phyloP scores from a whole-genome alignment of 2,797 vertebrate species.

The Epinephelus awoara region DNA sequence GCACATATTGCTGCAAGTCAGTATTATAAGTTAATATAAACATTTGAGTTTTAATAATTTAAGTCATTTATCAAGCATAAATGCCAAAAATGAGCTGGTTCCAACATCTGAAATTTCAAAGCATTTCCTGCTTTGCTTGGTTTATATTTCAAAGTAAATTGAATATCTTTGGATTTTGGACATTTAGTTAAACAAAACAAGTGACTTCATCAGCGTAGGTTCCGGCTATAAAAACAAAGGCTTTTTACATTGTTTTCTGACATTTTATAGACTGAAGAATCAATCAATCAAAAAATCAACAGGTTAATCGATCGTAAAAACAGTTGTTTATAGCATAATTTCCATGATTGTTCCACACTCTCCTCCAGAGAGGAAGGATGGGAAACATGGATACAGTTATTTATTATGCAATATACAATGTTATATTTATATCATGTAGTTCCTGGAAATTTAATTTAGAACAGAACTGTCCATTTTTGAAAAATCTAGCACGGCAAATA shows the following conservation, averaged over 20 bases:
- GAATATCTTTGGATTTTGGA: not conserved
- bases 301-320: not conserved
- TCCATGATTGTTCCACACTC: not conserved
- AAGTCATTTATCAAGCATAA: not conserved
- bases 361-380: not conserved
- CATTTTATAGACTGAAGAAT: conserved; percentile 1
- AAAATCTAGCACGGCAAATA: not conserved
- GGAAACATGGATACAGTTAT: not conserved
- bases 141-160: not conserved
- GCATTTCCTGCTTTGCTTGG: not conserved
- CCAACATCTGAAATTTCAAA: not conserved
- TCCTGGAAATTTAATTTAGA: no score
- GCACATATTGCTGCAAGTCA: not conserved
- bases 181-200: not conserved
- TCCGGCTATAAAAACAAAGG: not conserved
- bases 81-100: not conserved
- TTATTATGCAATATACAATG: not conserved
- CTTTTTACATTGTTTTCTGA: not conserved
- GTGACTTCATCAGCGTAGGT: not conserved
- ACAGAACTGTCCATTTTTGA: no score
- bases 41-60: not conserved
- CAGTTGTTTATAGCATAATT: not conserved
- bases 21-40: not conserved
- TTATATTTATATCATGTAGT: no score
- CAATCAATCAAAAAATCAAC: not conserved